Percentiles rank a stretch among this genome's conserved stretches.
Evolutionary conservation across 2,113 vertebrate genomes (phyloP).

Genomic region (Gambusia affinis): DNA sequence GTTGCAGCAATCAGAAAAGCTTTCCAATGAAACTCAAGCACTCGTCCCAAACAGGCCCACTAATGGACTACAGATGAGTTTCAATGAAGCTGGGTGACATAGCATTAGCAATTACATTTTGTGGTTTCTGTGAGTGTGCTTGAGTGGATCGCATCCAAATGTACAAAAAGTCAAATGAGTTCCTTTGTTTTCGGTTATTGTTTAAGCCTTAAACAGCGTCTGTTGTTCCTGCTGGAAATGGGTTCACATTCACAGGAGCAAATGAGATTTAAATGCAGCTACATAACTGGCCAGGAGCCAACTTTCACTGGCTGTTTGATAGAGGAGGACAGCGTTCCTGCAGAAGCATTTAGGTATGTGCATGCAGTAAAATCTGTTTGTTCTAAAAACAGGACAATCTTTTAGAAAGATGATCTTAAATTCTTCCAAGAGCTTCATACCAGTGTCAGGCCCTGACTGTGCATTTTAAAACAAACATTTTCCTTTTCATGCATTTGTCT

Average conservation of each 20-base stretch:
- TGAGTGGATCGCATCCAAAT: background rate
- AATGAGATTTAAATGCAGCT: constrained; percentile 45
- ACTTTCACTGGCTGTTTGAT: constrained; percentile 29
- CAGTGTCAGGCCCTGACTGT: background rate
- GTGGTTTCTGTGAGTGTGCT: constrained; percentile 11
- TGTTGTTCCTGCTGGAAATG: background rate
- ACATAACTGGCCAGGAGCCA: constrained; percentile 41
- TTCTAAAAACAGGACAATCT: background rate
- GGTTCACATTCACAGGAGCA: constrained; percentile 5
- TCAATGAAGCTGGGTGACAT: constrained; percentile 35
- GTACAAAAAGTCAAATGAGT: background rate
- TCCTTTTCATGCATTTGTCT: constrained; percentile 24
- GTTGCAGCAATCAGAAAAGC: constrained; percentile 46
- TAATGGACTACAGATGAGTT: constrained; percentile 67
- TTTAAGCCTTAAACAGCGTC: background rate
- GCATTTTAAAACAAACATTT: constrained; percentile 7
- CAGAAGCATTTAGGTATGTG: background rate
- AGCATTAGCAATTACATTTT: constrained; percentile 43
- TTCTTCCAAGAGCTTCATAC: background rate
- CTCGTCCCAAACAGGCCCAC: constrained; percentile 12
- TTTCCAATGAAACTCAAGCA: constrained; percentile 44
- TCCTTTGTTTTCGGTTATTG: constrained; percentile 4
- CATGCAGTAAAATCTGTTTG: background rate
- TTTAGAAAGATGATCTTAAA: background rate
- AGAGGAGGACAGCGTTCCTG: constrained; percentile 29